These are phyloP conservation scores for Trichomycterus rosablanca DNA, from an alignment of 2,113 vertebrate species.

Conservation along the genomic window DNA sequence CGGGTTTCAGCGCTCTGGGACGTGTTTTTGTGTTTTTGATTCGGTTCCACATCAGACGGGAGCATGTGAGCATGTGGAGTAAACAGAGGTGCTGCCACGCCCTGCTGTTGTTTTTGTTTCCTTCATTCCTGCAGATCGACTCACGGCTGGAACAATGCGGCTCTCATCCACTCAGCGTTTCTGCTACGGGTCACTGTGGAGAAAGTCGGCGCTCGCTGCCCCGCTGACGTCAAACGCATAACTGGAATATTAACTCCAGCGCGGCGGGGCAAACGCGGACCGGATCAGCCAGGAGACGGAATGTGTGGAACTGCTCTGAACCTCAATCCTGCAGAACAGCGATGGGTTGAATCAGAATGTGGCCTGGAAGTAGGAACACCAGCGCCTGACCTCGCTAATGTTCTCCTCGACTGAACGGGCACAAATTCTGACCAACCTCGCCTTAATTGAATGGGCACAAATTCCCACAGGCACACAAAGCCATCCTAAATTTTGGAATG, in stretches of 20 bases:
- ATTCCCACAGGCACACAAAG: too few relatives aligned
- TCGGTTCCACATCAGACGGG: constrained; percentile 19
- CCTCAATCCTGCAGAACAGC: too few relatives aligned
- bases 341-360: too few relatives aligned
- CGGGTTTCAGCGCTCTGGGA: too few relatives aligned
- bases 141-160: constrained; percentile 67
- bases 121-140: constrained; percentile 68
- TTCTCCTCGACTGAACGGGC: too few relatives aligned
- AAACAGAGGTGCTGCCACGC: constrained; percentile 21
- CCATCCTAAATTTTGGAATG: too few relatives aligned
- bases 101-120: constrained; percentile 34
- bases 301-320: too few relatives aligned
- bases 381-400: too few relatives aligned
- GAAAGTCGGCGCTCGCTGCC: constrained; percentile 92
- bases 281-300: too few relatives aligned
- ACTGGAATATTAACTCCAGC: constrained; percentile 92
- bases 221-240: constrained; percentile 99
- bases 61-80: neutral
- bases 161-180: constrained; percentile 65
- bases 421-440: too few relatives aligned
- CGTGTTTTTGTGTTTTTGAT: neutral
- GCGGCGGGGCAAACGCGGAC: constrained; percentile 54
- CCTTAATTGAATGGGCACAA: too few relatives aligned
- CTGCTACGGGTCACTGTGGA: constrained; percentile 78
- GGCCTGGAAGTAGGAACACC: too few relatives aligned